Conservation (phyloP, 2,888 invertebrate species). For the Exephanes ischioxanthus region DNA sequence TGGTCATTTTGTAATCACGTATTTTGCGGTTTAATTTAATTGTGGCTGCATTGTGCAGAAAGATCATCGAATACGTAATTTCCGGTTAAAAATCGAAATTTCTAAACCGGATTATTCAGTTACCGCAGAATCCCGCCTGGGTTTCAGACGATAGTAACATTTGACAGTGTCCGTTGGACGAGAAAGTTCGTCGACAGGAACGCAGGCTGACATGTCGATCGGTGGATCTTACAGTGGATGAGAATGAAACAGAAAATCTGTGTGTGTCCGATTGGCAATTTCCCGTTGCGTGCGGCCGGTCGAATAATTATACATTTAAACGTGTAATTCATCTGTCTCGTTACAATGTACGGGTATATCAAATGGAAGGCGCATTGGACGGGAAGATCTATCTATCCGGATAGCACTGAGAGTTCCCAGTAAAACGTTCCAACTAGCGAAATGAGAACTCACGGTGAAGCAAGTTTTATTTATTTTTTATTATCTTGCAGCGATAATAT, state of each 20-base stretch:
- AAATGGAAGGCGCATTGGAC: not conserved
- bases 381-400: not conserved
- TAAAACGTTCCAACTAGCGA: no score
- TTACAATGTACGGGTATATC: not conserved
- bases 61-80: not conserved
- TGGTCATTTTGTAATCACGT: slow-evolving; percentile 7
- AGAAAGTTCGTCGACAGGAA: no score
- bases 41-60: not conserved
- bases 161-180: no score
- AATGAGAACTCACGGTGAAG: not conserved
- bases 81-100: no score
- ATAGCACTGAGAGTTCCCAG: no score
- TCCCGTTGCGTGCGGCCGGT: no score
- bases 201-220: no score
- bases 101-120: no score
- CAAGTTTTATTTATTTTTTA: not conserved
- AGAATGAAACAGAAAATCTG: no score
- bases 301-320: not conserved
- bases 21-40: not conserved
- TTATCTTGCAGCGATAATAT: not conserved
- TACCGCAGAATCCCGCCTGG: no score
- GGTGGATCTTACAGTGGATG: no score
- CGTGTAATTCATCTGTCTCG: not conserved
- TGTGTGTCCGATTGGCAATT: no score
- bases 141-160: not conserved